These are phyloP conservation scores for Gallinago stenura DNA, from an alignment of 2,797 vertebrate species.

Conservation along the genomic window DNA sequence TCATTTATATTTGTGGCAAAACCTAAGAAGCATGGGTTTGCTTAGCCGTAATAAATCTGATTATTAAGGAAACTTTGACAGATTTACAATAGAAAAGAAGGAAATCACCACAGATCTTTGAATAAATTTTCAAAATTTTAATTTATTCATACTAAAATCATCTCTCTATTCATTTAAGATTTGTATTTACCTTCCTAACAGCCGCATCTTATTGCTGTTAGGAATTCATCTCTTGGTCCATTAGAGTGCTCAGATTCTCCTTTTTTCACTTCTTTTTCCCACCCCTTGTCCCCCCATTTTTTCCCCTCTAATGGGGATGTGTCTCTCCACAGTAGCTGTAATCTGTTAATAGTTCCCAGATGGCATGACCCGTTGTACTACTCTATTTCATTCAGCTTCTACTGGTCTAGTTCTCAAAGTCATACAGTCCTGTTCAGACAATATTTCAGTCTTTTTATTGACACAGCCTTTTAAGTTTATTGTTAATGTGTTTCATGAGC, in stretches of 20 bases:
- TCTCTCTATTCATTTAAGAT: neutral
- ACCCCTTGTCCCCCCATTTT: too few species aligned
- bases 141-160: too few species aligned
- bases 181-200: neutral
- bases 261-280: neutral
- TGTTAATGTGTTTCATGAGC: conserved; percentile 11
- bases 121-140: too few species aligned
- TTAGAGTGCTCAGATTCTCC: neutral
- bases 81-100: neutral
- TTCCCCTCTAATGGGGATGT: neutral
- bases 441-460: conserved; percentile 21
- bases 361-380: neutral
- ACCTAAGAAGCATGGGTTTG: neutral
- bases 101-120: neutral
- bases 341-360: conserved; percentile 8
- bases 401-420: neutral
- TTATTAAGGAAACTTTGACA: neutral
- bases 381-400: conserved; percentile 5
- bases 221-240: neutral
- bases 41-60: neutral
- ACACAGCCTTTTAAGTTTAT: neutral
- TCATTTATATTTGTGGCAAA: neutral
- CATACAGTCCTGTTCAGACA: neutral
- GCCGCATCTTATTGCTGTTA: neutral
- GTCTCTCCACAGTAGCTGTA: neutral